phyloP scores from a whole-genome alignment of 2,888 invertebrate species.

The Rotaria magnacalcarata region DNA sequence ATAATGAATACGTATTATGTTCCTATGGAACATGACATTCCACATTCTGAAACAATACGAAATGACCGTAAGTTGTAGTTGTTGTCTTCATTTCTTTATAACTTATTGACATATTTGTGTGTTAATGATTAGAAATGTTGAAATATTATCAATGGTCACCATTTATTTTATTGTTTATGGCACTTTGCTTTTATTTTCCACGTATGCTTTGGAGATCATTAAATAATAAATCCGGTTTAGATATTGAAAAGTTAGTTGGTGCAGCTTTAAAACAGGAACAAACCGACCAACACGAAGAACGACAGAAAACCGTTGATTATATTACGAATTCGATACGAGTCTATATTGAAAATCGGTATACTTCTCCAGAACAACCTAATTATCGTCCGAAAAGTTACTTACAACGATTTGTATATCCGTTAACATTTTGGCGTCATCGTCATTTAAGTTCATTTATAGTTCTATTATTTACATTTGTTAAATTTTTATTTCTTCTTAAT shows the following conservation, averaged over 20 bases:
- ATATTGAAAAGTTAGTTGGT: conserved; percentile 44
- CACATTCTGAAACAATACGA: conserved; percentile 35
- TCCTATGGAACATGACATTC: conserved; percentile 42
- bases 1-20: conserved; percentile 44
- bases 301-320: conserved; percentile 40
- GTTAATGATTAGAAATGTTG: conserved; percentile 35
- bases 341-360: conserved; percentile 40
- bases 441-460: conserved; percentile 50
- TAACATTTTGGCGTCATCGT: conserved; percentile 12
- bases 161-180: conserved; percentile 45
- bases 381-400: not conserved
- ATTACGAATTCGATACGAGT: conserved; percentile 39
- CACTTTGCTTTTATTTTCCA: conserved; percentile 42
- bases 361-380: not conserved
- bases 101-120: not conserved
- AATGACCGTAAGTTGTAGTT: not conserved
- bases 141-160: conserved; percentile 47
- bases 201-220: conserved; percentile 46
- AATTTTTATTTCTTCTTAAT: conserved; percentile 53
- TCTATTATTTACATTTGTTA: conserved; percentile 52
- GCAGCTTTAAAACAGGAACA: conserved; percentile 41
- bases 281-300: conserved; percentile 31
- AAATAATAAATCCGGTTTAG: conserved; percentile 44
- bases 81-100: not conserved
- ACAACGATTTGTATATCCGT: conserved; percentile 12